Evolutionary conservation across 2,113 vertebrate genomes (phyloP), one percentile per base, ranked within the genome.

Genomic region (Poeciliopsis occidentalis): DNA sequence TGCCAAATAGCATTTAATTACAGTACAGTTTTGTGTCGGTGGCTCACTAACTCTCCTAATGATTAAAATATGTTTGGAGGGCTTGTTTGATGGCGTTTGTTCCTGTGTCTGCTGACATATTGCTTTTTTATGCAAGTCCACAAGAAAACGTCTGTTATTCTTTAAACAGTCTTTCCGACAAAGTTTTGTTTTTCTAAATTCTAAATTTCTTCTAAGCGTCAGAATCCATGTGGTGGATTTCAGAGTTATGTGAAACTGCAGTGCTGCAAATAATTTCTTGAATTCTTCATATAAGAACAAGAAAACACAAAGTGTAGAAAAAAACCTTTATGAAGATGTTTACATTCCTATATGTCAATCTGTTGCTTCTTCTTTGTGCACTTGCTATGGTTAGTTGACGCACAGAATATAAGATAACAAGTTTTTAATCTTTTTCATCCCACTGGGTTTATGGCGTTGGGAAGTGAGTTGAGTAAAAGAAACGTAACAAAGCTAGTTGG

Each of bases 1-100:
- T 90, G 90, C 94, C 93, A 95, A 95, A 96, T 96, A 94, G 93
- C 84, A 85, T 92, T 95, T 95, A 95, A 96, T 97, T 95, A 96
- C 93, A 92, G 93, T 92, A 85, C 77, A 92, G 94, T 94, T 94
- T 92, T 92, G 93, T 92, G 89, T n/a, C 17, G 92, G 81, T 22
- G 92, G 92, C 92, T 90, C 93, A 94, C 92, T 94, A 94, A 94
- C 91, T 93, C 87, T 91, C 88, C 92, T 91, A 88, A 94, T 94
- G 91, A 87, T 92, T 94, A 93, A 83, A 84, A 82, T 86, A 85
- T 82, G 91, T 93, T 94, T 93, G 84, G 92, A 90, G 85, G 87
- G 92, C 87, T 86, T 91, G 88, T 95, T 80, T 72, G 68, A 80
- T 82, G 54, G 39, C 66, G 88, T 82, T 75, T 31, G 73, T 73